A percentile compares a stretch with the other conserved stretches of the same genome.
phyloP scores from a whole-genome alignment of 2,888 invertebrate species.

The Troides oblongomaculatus region DNA sequence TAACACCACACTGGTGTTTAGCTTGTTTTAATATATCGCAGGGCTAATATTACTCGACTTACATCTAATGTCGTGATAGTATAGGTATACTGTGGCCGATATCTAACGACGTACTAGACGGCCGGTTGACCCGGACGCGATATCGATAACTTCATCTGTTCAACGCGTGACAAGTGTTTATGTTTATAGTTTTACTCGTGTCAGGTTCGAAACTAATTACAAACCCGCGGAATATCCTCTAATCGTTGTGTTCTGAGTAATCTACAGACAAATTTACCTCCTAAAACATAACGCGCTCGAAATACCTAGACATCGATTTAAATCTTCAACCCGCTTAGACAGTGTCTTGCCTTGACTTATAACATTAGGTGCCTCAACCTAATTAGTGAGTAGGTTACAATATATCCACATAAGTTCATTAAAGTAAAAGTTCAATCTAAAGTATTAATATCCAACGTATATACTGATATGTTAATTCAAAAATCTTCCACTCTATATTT shows the following conservation, averaged over 20 bases:
- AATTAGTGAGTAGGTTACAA: too few relatives aligned
- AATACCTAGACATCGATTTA: neutral
- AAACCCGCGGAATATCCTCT: slow-evolving; percentile 14
- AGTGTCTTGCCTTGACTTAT: too few relatives aligned
- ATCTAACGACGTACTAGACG: slow-evolving; percentile 43
- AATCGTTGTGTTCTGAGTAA: neutral
- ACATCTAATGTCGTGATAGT: slow-evolving; percentile 33
- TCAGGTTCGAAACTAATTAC: slow-evolving; percentile 40
- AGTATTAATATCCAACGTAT: neutral
- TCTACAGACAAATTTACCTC: neutral
- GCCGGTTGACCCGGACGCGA: slow-evolving; percentile 62
- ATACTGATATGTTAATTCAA: neutral
- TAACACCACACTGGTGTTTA: neutral
- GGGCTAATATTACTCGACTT: slow-evolving; percentile 31
- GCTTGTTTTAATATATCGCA: neutral
- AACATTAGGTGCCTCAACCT: too few relatives aligned
- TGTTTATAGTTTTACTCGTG: slow-evolving; percentile 48
- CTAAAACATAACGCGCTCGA: neutral
- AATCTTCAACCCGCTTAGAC: neutral
- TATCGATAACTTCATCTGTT: slow-evolving; percentile 60
- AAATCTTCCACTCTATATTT: neutral
- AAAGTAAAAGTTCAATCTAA: neutral
- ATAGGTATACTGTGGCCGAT: slow-evolving; percentile 41
- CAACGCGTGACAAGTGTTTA: slow-evolving; percentile 59
- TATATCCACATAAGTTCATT: too few relatives aligned